Percentiles rank a stretch among this genome's conserved stretches.
Evolutionary conservation across 2,113 vertebrate genomes (phyloP).

Genomic region (Hippolais icterina): DNA sequence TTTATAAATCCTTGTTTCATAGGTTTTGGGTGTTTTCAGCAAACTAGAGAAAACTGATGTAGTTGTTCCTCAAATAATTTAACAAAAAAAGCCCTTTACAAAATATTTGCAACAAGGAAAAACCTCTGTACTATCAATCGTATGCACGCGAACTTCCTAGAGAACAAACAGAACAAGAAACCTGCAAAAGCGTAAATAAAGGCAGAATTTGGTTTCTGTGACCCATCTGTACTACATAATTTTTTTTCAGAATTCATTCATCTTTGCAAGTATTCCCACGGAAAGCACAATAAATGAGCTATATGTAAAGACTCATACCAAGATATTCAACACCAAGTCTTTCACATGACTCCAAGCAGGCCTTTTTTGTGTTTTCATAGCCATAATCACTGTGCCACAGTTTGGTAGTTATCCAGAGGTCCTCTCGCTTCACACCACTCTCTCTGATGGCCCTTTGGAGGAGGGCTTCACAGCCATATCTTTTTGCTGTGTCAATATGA

Average conservation of each 20-base stretch:
- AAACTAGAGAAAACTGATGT: background rate
- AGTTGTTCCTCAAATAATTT: background rate
- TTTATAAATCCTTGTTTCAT: background rate
- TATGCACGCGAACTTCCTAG: background rate
- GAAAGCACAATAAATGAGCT: background rate
- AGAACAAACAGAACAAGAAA: background rate
- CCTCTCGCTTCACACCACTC: conserved; percentile 66
- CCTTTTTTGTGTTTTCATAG: conserved; percentile 71
- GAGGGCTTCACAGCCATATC: conserved; percentile 75
- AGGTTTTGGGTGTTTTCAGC: background rate
- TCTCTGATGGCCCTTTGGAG: conserved; percentile 72
- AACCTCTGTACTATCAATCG: background rate
- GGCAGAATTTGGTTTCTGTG: background rate
- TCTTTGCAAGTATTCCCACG: background rate
- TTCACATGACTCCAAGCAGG: conserved; percentile 75
- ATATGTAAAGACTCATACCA: conserved; percentile 56
- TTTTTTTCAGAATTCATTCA: background rate
- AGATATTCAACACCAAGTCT: conserved; percentile 76
- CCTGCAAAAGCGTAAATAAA: background rate
- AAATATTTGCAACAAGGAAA: background rate
- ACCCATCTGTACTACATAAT: rapidly evolving
- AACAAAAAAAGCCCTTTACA: background rate
- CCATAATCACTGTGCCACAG: conserved; percentile 79
- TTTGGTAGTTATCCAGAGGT: conserved; percentile 84
- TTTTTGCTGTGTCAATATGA: conserved; percentile 81